Percentiles rank a stretch among this genome's conserved stretches.
Conservation (phyloP, 2,888 invertebrate genomes). For the Drosophila leonis region DNA sequence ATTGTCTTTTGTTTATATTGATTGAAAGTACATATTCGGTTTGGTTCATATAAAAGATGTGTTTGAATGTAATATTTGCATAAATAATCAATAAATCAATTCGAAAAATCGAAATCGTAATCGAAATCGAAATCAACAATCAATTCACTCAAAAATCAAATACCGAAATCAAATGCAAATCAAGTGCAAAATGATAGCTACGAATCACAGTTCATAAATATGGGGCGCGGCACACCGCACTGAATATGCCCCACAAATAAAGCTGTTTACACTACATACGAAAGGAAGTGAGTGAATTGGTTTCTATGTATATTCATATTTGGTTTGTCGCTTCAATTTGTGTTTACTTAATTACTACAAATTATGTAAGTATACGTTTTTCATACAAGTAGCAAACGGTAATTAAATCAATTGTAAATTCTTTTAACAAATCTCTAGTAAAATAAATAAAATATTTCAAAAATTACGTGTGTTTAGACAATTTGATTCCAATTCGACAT, state of each 20-base stretch:
- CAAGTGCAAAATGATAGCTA: conserved; percentile 38
- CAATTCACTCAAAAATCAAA: conserved; percentile 22
- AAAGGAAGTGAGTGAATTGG: conserved; percentile 69
- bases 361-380: conserved; percentile 23
- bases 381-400: conserved; percentile 42
- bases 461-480: conserved; percentile 37
- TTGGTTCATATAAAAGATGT: conserved; percentile 83
- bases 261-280: conserved; percentile 26
- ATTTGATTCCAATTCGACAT: conserved; percentile 40
- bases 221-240: conserved; percentile 6
- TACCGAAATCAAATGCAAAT: conserved; percentile 19
- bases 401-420: conserved; percentile 21
- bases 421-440: conserved; percentile 8
- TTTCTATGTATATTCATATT: conserved; percentile 24
- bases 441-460: conserved; percentile 13
- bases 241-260: conserved; percentile 2
- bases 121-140: conserved; percentile 21
- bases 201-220: conserved; percentile 27
- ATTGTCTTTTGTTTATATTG: conserved; percentile 84
- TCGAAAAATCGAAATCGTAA: conserved; percentile 54
- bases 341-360: conserved; percentile 51
- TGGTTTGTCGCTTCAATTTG: conserved; percentile 68
- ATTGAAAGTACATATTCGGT: conserved; percentile 80
- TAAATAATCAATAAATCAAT: conserved; percentile 76
- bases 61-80: conserved; percentile 81